Conservation (phyloP, 2,797 vertebrate genomes). For the Ctenopoma kingsleyae region DNA sequence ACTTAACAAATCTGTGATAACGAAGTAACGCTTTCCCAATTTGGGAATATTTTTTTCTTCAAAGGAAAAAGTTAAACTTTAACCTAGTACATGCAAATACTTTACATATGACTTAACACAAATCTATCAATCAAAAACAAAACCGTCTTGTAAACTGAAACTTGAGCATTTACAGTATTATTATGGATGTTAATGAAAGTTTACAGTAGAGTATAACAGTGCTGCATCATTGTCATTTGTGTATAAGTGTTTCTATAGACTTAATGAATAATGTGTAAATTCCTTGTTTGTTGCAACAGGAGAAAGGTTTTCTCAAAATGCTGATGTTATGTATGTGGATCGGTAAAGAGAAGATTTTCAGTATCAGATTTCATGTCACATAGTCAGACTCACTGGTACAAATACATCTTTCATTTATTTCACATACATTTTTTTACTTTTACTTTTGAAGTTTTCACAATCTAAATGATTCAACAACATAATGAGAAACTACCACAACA, state of each 20-base stretch:
- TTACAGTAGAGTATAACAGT: background rate
- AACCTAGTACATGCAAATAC: too few relatives aligned
- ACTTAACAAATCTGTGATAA: background rate
- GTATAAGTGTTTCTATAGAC: background rate
- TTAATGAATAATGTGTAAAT: background rate
- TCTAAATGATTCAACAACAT: conserved; percentile 91
- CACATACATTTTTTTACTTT: conserved; percentile 86
- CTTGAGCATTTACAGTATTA: background rate
- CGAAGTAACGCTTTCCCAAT: background rate
- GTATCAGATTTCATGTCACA: conserved; percentile 25
- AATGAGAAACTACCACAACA: conserved; percentile 91
- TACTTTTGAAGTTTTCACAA: conserved; percentile 84
- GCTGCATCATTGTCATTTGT: background rate
- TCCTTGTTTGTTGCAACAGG: background rate
- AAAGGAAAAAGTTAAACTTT: too few relatives aligned
- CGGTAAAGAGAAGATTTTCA: conserved; percentile 14
- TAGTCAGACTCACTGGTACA: conserved; percentile 77
- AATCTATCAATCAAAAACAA: too few relatives aligned
- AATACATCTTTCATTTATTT: conserved; percentile 89
- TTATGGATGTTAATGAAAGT: background rate
- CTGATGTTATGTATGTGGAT: too few relatives aligned
- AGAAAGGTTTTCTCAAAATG: too few relatives aligned
- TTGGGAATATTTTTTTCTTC: background rate
- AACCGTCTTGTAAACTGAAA: too few relatives aligned
- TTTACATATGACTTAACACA: too few relatives aligned